Base-by-base conservation (phyloP, 2,888 invertebrate species). In the Chesias legatella region DNA sequence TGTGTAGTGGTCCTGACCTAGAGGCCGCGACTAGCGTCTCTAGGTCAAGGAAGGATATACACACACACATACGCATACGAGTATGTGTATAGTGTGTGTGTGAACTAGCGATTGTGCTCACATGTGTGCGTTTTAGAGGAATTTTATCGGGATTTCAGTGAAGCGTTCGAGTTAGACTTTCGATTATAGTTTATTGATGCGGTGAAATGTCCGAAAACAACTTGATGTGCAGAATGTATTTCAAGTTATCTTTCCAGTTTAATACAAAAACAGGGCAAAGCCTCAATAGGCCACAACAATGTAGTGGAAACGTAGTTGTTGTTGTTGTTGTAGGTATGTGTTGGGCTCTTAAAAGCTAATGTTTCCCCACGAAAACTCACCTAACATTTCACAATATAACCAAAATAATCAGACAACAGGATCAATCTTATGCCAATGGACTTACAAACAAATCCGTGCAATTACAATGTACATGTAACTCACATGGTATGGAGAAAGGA, bases 11-110 rank as follows among this genome's bases (percentile, higher is more conserved):
- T 81, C 81, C 85, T 86, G 86, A 88, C 86, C 86, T 85, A 86
- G 77, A 78, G 72, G 68, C 72, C 77, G 76, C 79, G 82, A 80
- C 81, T 74, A 76, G 58, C 67, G 74, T 67, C 77, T 81, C 78
- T 85, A 86, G 86, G 86, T 88, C 86, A 85, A 84, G 84, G 80
- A 85, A 86, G 84, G 85, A 82, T 82, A 82, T 69, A 85, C 82
- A 66, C 85, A 83, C 79, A 83, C 83, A 75, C 65, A 56, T 22
- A 51, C 40, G 37, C 48, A 40, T 59, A 54, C 51, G 37, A 31
- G 42, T 33, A 42, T n/a, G n/a, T n/a, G n/a, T n/a, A n/a, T n/a
- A n/a, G n/a, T n/a, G 42, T 51, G 37, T 44, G 25, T 43, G 42
- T 43, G 39, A 44, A 48, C 47, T 48, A 48, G 51, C 46, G 40